phyloP scores from a whole-genome alignment of 2,888 invertebrate species.

The Galeopsomyia nigrocyanea region DNA sequence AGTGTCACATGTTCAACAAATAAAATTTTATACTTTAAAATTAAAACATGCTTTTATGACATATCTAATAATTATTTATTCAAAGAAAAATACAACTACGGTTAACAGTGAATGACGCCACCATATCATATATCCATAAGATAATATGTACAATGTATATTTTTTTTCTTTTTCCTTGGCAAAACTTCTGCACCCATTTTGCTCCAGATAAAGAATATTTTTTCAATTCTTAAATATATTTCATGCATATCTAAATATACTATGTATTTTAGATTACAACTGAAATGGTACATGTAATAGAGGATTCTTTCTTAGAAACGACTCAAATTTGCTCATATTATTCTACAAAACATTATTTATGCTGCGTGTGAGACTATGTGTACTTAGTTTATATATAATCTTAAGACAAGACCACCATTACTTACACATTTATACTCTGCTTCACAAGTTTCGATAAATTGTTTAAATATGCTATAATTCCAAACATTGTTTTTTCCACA shows the following conservation, averaged over 20 bases:
- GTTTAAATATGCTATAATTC: constrained; percentile 37
- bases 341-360: constrained; percentile 53
- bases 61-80: constrained; percentile 63
- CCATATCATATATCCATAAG: constrained; percentile 59
- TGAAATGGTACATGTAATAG: constrained; percentile 56
- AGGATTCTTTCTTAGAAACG: constrained; percentile 48
- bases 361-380: constrained; percentile 50
- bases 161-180: constrained; percentile 24
- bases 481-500: constrained; percentile 24
- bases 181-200: constrained; percentile 19
- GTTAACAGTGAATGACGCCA: constrained; percentile 64
- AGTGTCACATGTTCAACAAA: background rate
- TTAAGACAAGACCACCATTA: constrained; percentile 60
- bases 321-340: constrained; percentile 53
- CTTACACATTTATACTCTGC: constrained; percentile 56
- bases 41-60: constrained; percentile 31
- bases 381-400: constrained; percentile 46
- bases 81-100: constrained; percentile 66
- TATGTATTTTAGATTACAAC: constrained; percentile 55
- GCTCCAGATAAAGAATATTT: constrained; percentile 25
- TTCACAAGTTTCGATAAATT: constrained; percentile 40
- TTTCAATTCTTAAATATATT: constrained; percentile 50
- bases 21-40: constrained; percentile 18
- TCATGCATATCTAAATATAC: constrained; percentile 52
- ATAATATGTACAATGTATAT: constrained; percentile 61